Base-by-base conservation (phyloP, 1,140 invertebrate species). In the Polypedilum pembai region DNA sequence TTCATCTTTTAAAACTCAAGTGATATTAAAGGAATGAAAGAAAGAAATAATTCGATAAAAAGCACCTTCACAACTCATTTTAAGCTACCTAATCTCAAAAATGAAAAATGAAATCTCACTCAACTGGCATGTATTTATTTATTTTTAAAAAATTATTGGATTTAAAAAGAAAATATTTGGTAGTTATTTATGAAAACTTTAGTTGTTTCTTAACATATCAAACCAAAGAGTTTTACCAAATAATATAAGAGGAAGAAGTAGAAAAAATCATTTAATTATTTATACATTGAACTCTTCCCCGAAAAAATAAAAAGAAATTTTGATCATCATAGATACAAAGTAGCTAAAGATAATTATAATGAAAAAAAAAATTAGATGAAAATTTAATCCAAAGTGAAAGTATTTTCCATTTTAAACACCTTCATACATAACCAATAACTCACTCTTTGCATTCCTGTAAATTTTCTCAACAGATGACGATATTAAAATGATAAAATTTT, bases 161-260 rank as follows among this genome's bases (percentile, higher is more conserved):
- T 33, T 3, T 33, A 33, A 33, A 56, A 56, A 15, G 15, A 56
- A 15, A 56, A 3, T 45, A 45, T 2, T 8, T 1, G 15, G 15
- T 56, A 12, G 24, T 33, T 33, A 33, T 33, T 33, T 33, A 33
- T 33, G 24, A 33, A 33, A 33, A 12, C 15, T 56, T 56, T 56
- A 56, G 8, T 56, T 56, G 15, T 56, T 56, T 56, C 45, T 56
- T 33, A 56, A 56, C 45, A 56, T 56, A 56, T 56, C 45, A 56
- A n/a, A 56, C 12, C 45, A 56, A 56, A 56, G 12, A 56, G 24
- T 15, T 56, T n/a, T 56, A 56, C 45, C 45, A 56, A 56, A 12
- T 56, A n/a, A 56, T 56, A n/a, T 33, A 3, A 33, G 24, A 33
- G 24, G 24, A 33, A 1, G 24, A 33, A 33, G 24, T 3, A 33